Evolutionary conservation across 2,888 invertebrate species (phyloP), one percentile per base, ranked within the genome.

Genomic region (Agrochola macilenta): DNA sequence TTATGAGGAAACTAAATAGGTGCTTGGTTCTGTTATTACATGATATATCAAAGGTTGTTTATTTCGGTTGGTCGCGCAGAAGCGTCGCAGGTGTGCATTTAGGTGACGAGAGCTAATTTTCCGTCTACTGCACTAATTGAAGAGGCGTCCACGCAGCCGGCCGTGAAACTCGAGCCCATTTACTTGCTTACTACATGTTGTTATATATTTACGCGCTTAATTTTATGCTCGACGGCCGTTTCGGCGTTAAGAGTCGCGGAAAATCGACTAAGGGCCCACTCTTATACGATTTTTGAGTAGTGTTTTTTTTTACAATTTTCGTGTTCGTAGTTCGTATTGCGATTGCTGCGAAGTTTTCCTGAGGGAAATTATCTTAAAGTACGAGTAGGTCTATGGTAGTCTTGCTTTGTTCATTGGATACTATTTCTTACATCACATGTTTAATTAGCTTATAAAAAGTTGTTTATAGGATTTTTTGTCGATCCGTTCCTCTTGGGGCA

Each of bases 121-220:
- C 94, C 93, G 94, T 94, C 93, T 94, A 87, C 84, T 92, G 93
- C 89, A 79, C 92, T 94, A 93, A 93, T 93, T 91, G 90, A 80
- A 88, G 85, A 88, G 90, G 89, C 89, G 89, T 86, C 87, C 85
- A 88, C 86, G 88, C 87, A 90, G 52, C 84, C 87, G 83, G 14
- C 88, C 88, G 89, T 90, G 86, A 90, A 87, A 70, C 80, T 79
- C 71, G 49, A 66, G 79, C 81, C 70, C 69, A 72, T 78, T 77
- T 74, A 69, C 57, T n/a, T 58, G 20, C 57, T 70, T 72, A 20
- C 76, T 74, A 65, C 54, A 72, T 58, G 52, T 54, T 80, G 63
- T 69, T 84, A 84, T 84, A 87, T 78, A 79, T 79, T 86, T 77
- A 73, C 54, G 68, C 70, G 73, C 71, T 86, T 87, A 81, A 88